Percentiles rank a stretch among this genome's conserved stretches.
phyloP scores from a whole-genome alignment of 2,888 invertebrate genomes.

The Platypus cylindrus region DNA sequence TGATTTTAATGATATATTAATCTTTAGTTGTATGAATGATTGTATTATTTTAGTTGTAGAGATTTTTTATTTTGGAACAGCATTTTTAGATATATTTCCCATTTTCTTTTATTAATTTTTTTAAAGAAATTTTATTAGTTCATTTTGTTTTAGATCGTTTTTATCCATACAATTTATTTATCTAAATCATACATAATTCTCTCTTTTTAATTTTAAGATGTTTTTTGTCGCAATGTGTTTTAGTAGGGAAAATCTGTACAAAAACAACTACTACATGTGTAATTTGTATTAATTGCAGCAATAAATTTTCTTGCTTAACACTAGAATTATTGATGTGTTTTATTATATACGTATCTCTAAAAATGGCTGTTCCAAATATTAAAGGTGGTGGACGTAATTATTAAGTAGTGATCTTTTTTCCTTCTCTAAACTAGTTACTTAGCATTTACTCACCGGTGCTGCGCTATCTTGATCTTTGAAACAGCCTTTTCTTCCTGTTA shows the following conservation, averaged over 20 bases:
- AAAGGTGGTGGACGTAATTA: constrained; percentile 27
- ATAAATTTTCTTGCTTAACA: constrained; percentile 36
- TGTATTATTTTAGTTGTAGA: too few relatives aligned
- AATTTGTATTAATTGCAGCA: constrained; percentile 31
- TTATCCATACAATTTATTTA: too few relatives aligned
- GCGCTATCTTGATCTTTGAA: constrained; percentile 27
- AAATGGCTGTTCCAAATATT: constrained; percentile 37
- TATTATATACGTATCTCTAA: constrained; percentile 28
- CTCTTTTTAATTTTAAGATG: too few relatives aligned
- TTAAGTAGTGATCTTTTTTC: constrained; percentile 10
- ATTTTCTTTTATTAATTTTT: constrained; percentile 8
- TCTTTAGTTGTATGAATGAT: too few relatives aligned
- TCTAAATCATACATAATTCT: too few relatives aligned
- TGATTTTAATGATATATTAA: too few relatives aligned
- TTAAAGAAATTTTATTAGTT: too few relatives aligned
- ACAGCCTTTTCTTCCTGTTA: constrained; percentile 30
- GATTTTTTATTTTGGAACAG: constrained; percentile 29
- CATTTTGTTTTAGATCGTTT: too few relatives aligned
- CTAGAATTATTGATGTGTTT: constrained; percentile 22
- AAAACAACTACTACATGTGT: constrained; percentile 11
- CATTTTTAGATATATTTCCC: constrained; percentile 28
- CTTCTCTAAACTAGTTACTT: constrained; percentile 16
- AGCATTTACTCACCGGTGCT: constrained; percentile 11
- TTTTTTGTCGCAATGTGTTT: too few relatives aligned
- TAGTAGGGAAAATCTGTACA: too few relatives aligned